Conservation (phyloP, 2,113 vertebrate genomes). For the Ceyx margarethae region DNA sequence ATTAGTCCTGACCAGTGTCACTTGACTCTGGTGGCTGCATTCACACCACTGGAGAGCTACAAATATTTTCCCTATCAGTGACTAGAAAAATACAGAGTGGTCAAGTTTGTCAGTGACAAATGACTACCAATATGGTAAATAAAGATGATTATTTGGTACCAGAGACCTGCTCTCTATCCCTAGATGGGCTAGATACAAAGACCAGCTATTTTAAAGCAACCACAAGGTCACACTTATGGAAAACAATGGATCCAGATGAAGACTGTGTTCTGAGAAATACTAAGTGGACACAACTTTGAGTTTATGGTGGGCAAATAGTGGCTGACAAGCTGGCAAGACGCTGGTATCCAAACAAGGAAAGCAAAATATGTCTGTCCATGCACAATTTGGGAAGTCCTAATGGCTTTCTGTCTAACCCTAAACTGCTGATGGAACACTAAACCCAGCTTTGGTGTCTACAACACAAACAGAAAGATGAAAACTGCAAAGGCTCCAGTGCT, state of each 20-base stretch:
- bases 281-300: background rate
- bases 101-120: conserved; percentile 29
- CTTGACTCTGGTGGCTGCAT: background rate
- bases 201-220: conserved; percentile 8
- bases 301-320: background rate
- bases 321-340: background rate
- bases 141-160: conserved; percentile 17
- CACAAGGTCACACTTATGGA: background rate
- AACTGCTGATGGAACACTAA: background rate
- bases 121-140: background rate
- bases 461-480: background rate
- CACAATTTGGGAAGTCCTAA: background rate
- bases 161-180: background rate
- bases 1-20: background rate
- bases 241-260: background rate
- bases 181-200: background rate
- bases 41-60: background rate
- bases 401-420: background rate
- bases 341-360: background rate
- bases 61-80: background rate
- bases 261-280: background rate
- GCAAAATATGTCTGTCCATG: background rate
- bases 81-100: background rate
- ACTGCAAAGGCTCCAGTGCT: background rate
- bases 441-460: background rate